Percentiles rank a stretch among this genome's conserved stretches.
These are phyloP conservation scores for Pyrocephalus nanus DNA, from an alignment of 2,797 vertebrate species.

Conservation along the genomic window DNA sequence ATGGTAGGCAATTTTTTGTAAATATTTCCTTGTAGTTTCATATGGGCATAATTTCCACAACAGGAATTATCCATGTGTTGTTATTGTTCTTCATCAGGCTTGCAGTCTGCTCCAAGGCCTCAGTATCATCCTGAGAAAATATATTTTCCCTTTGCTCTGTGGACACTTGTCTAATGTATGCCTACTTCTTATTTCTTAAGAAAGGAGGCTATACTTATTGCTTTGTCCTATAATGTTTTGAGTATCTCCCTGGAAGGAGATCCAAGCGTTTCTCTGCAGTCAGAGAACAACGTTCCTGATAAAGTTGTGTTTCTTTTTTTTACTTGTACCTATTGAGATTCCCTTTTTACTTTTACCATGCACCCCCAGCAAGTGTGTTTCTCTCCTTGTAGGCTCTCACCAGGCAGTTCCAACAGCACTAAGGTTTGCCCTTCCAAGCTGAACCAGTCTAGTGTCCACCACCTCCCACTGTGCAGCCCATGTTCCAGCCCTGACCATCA, in stretches of 20 bases:
- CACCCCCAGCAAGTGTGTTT: background rate
- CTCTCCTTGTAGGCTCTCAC: background rate
- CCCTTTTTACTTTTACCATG: background rate
- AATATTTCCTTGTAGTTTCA: background rate
- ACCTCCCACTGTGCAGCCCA: no score
- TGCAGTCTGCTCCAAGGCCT: background rate
- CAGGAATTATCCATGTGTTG: background rate
- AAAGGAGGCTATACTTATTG: background rate
- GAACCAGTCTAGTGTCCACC: background rate
- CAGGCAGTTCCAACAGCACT: background rate
- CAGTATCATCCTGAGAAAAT: background rate
- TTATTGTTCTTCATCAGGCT: background rate
- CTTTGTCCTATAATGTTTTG: background rate
- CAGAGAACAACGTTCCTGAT: background rate
- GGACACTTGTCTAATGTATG: background rate
- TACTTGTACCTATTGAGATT: background rate
- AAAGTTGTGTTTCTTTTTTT: background rate
- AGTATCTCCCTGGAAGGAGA: background rate
- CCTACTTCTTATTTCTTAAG: background rate
- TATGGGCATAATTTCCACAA: rapidly evolving
- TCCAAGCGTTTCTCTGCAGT: background rate
- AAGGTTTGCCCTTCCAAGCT: background rate
- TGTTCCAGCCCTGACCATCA: background rate
- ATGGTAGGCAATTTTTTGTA: background rate
- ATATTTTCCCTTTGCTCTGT: background rate